phyloP scores from a whole-genome alignment of 2,888 invertebrate species.

The Dynastes tityus region DNA sequence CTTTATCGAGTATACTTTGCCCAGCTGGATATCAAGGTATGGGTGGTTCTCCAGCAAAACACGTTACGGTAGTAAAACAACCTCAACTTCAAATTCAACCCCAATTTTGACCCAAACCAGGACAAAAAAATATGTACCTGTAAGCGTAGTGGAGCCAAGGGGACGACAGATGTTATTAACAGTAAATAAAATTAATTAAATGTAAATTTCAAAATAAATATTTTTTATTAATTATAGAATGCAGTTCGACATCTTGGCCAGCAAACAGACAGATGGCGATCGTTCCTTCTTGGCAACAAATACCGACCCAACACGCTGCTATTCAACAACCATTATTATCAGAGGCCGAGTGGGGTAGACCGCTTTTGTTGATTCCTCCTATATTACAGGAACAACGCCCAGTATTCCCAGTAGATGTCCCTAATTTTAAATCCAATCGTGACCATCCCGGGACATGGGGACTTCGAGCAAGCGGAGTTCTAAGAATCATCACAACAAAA shows the following conservation, averaged over 20 bases:
- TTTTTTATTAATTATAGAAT: constrained; percentile 67
- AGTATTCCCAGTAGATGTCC: constrained; percentile 75
- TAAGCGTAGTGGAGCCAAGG: constrained; percentile 92
- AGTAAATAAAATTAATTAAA: constrained; percentile 64
- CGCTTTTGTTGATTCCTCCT: constrained; percentile 84
- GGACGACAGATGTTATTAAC: constrained; percentile 86
- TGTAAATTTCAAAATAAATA: background rate
- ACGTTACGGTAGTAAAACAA: constrained; percentile 80
- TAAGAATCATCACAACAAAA: constrained; percentile 76
- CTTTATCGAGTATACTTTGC: constrained; percentile 94
- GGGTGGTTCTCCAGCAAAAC: constrained; percentile 80
- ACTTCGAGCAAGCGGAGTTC: constrained; percentile 70
- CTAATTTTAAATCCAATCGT: constrained; percentile 74
- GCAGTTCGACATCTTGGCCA: constrained; percentile 82
- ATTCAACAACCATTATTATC: constrained; percentile 77
- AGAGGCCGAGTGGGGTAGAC: constrained; percentile 81
- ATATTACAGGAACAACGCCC: constrained; percentile 80
- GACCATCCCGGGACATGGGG: constrained; percentile 71
- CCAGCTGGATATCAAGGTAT: constrained; percentile 89
- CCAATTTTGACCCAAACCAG: constrained; percentile 86
- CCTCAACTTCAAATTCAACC: constrained; percentile 85
- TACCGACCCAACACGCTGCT: constrained; percentile 77
- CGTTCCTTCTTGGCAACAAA: constrained; percentile 89
- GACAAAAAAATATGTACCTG: constrained; percentile 93
- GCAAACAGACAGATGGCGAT: constrained; percentile 85